These are phyloP conservation scores for Carcharodon carcharias DNA, from an alignment of 2,797 vertebrate species.

Conservation along the genomic window DNA sequence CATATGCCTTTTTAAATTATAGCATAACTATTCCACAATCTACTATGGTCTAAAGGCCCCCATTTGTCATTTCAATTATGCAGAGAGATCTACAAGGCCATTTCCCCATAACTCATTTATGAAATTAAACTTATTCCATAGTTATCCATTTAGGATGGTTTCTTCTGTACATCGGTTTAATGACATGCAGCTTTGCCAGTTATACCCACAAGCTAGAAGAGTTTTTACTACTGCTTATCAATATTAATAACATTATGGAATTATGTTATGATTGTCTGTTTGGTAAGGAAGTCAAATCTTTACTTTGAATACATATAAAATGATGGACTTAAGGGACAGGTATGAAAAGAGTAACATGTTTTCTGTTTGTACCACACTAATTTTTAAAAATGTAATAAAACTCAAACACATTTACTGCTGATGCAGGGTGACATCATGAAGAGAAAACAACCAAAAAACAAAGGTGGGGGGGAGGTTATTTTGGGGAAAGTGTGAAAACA, in stretches of 20 bases:
- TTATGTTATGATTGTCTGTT: neutral
- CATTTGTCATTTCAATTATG: conserved; percentile 19
- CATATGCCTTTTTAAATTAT: neutral
- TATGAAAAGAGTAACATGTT: neutral
- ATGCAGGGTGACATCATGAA: neutral
- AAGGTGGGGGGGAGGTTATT: neutral
- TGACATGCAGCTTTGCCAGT: neutral
- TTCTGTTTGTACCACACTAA: neutral
- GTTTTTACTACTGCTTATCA: neutral
- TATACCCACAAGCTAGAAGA: neutral
- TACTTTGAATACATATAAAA: neutral
- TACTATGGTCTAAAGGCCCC: neutral
- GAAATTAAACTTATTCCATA: conserved; percentile 20
- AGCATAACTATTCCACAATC: neutral
- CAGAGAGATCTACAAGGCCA: neutral
- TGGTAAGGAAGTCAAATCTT: neutral
- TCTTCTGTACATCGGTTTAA: neutral
- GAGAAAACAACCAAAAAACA: neutral
- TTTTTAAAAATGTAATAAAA: neutral
- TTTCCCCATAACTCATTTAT: neutral
- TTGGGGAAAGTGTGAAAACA: neutral
- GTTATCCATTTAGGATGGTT: neutral
- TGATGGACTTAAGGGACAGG: neutral
- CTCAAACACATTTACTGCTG: neutral
- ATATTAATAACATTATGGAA: neutral